A percentile compares a stretch with the other conserved stretches of the same genome.
These are phyloP conservation scores for Caenorhabditis briggsae DNA, from an alignment of 1,140 invertebrate genomes.

Conservation along the genomic window DNA sequence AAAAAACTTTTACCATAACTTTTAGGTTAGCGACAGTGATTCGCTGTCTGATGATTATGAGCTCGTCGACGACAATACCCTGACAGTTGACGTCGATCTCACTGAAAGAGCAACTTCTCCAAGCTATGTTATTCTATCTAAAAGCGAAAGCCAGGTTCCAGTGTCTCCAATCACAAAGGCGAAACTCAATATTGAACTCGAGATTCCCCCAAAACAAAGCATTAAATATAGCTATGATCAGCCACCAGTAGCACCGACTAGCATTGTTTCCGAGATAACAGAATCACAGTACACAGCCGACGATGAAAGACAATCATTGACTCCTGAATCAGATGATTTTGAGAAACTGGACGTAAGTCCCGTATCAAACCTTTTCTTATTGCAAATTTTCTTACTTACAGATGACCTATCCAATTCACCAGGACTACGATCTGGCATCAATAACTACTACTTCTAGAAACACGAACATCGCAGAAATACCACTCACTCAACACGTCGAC, in stretches of 20 bases:
- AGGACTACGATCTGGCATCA: background rate
- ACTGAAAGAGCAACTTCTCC: slow-evolving; percentile 53
- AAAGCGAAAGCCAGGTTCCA: slow-evolving; percentile 39
- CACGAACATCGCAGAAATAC: slow-evolving; percentile 27
- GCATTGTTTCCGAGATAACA: background rate
- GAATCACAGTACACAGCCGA: slow-evolving; percentile 24
- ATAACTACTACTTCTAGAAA: slow-evolving; percentile 3
- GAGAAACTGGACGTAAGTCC: slow-evolving; percentile 18
- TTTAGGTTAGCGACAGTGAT: slow-evolving; percentile 63
- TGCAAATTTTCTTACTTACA: background rate
- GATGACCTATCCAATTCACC: slow-evolving; percentile 17
- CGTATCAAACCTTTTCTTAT: background rate
- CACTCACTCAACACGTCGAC: slow-evolving; percentile 32
- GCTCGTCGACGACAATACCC: slow-evolving; percentile 51
- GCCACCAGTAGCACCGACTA: background rate
- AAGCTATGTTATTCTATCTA: slow-evolving; percentile 55
- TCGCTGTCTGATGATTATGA: slow-evolving; percentile 61
- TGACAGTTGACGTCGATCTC: slow-evolving; percentile 52
- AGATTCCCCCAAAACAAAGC: slow-evolving; percentile 25
- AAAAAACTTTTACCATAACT: background rate
- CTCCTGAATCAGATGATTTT: slow-evolving; percentile 26
- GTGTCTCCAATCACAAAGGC: slow-evolving; percentile 56
- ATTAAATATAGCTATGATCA: background rate
- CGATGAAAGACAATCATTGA: slow-evolving; percentile 24
- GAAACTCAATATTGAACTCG: slow-evolving; percentile 54